Percentiles rank a stretch among this genome's conserved stretches.
Evolutionary conservation across 2,113 vertebrate genomes (phyloP).

Genomic region (Actenoides lindsayi): DNA sequence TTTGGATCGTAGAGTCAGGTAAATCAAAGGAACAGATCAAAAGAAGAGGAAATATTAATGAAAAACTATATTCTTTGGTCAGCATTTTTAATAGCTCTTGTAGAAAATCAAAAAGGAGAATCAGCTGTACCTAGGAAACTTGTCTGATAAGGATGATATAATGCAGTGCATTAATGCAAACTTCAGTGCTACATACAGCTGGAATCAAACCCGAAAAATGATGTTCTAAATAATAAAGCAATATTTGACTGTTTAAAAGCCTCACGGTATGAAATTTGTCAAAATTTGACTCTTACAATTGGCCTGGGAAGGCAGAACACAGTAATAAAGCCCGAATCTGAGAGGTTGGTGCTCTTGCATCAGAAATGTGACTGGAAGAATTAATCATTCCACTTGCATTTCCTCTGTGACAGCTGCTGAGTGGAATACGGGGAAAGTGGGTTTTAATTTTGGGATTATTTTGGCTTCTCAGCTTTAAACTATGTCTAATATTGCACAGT

Average conservation of each 20-base stretch:
- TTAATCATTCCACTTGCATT: slow-evolving; percentile 11
- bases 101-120: slow-evolving; percentile 67
- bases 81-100: slow-evolving; percentile 67
- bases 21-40: slow-evolving; percentile 71
- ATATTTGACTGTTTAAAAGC: slow-evolving; percentile 67
- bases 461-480: not conserved
- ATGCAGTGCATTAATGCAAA: slow-evolving; percentile 53
- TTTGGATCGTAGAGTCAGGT: slow-evolving; percentile 56
- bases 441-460: slow-evolving; percentile 2
- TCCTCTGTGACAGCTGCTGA: not conserved
- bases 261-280: slow-evolving; percentile 53
- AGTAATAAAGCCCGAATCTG: not conserved
- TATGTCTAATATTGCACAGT: not conserved
- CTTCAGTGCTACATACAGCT: slow-evolving; percentile 50
- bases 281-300: not conserved
- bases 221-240: slow-evolving; percentile 66
- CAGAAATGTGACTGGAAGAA: not conserved
- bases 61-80: slow-evolving; percentile 66
- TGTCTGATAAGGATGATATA: slow-evolving; percentile 70
- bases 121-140: slow-evolving; percentile 56
- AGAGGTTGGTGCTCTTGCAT: not conserved
- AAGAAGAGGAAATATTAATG: slow-evolving; percentile 66
- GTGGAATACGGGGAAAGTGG: not conserved
- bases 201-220: slow-evolving; percentile 52
- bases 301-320: not conserved